Evolutionary conservation across 1,140 invertebrate species (phyloP), one percentile per base, ranked within the genome.

Genomic region (Lepidurus apus): DNA sequence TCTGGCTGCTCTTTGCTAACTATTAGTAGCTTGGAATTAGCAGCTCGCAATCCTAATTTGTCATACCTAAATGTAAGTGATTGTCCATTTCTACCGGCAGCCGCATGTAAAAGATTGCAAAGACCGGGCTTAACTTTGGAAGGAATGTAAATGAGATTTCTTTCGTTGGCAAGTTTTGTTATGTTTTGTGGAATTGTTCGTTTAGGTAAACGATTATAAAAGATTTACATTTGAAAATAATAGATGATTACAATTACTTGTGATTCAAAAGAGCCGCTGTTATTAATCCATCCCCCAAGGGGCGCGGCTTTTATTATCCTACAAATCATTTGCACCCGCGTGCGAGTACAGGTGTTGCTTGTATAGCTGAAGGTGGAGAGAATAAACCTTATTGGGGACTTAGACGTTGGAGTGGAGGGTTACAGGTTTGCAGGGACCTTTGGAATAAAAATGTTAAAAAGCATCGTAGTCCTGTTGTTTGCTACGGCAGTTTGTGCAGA

Each of bases 401-500:
- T 17, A n/a, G 13, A 7, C 8, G 53, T 65, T 65, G 5, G 53
- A 65, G 53, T 17, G n/a, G 6, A 65, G 4, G 53, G 21, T 21
- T 9, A 65, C 53, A 65, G 53, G 7, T 3, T 47, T 47, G 1
- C 53, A 1, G 7, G 13, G 17, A 21, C 1, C 21, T 65, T 65
- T 65, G 9, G 2, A n/a, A 65, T 10, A 11, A 65, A 65, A 65
- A 65, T 47, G 43, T 2, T 77, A 34, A 34, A 26, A 7, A 45
- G 7, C 44, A 17, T 45, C n/a, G 5, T 24, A 7, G 24, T 77
- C 34, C 76, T 77, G n/a, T 74, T 79, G 1, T 75, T 74, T 47
- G 74, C 26, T 42, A n/a, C 75, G 47, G 78, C 42, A 17, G 73
- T 74, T 8, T 74, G 34, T 45, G 76, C 45, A 43, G 24, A 73